A percentile compares a stretch with the other conserved stretches of the same genome.
phyloP scores from a whole-genome alignment of 1,140 invertebrate species.

The Maconellicoccus hirsutus region DNA sequence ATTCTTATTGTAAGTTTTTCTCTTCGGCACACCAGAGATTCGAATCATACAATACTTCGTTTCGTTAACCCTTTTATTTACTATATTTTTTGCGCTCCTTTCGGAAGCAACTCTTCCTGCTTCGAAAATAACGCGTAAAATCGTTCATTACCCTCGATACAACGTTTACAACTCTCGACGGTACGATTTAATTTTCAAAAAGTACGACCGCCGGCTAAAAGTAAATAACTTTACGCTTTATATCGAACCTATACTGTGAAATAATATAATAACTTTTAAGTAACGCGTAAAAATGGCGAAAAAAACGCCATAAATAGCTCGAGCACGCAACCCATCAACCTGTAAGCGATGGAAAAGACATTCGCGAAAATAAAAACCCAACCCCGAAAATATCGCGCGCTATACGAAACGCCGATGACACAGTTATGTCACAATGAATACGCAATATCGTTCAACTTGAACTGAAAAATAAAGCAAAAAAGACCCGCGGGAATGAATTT shows the following conservation, averaged over 20 bases:
- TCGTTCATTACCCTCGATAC: not conserved
- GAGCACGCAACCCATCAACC: too few relatives aligned
- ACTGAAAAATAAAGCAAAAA: not conserved
- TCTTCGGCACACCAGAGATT: not conserved
- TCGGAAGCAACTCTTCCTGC: not conserved
- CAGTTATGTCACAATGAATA: not conserved
- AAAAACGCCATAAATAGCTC: too few relatives aligned
- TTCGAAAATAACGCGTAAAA: not conserved
- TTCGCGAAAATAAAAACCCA: too few relatives aligned
- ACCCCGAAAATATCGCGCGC: too few relatives aligned
- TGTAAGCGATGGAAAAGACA: too few relatives aligned
- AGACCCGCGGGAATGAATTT: not conserved
- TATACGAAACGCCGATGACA: not conserved
- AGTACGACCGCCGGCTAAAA: not conserved
- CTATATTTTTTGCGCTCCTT: not conserved
- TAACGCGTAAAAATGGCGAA: not conserved
- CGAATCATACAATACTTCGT: not conserved
- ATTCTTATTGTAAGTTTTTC: too few relatives aligned
- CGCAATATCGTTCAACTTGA: conserved; percentile 4
- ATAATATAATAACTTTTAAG: not conserved
- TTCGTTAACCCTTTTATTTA: not conserved
- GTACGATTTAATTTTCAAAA: not conserved
- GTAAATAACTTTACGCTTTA: not conserved
- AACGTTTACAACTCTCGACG: not conserved
- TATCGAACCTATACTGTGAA: not conserved